Evolutionary conservation across 2,113 vertebrate species (phyloP).

Genomic region (Leucopternis melanops): DNA sequence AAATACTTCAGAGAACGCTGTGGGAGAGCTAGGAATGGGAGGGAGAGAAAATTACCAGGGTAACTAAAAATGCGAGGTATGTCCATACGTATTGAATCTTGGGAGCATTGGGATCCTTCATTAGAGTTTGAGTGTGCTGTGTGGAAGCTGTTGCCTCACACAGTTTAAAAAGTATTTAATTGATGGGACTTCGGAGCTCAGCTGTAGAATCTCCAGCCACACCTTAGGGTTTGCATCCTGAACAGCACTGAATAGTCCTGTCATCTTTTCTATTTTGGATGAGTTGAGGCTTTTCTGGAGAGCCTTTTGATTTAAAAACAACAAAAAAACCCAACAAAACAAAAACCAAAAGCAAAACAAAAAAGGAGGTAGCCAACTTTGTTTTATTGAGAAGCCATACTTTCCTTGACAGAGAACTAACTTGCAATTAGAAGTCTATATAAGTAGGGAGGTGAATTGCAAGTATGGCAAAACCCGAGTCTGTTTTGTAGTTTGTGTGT

Average conservation of each 20-base stretch:
- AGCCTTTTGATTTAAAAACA: background rate
- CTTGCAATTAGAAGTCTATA: background rate
- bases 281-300: background rate
- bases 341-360: background rate
- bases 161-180: background rate
- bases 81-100: background rate
- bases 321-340: background rate
- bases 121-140: background rate
- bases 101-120: background rate
- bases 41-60: background rate
- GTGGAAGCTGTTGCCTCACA: background rate
- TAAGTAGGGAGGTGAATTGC: background rate
- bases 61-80: background rate
- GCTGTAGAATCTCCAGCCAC: accelerated
- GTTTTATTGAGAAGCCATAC: background rate
- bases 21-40: background rate
- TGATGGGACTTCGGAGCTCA: background rate
- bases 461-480: background rate
- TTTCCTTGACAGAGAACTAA: background rate
- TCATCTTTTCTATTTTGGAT: background rate
- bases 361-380: background rate
- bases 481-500: background rate
- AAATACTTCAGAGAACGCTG: background rate
- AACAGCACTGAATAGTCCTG: background rate
- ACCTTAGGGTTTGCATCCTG: background rate